Base-by-base conservation (phyloP, 2,797 vertebrate species). In the Chromis chromis region DNA sequence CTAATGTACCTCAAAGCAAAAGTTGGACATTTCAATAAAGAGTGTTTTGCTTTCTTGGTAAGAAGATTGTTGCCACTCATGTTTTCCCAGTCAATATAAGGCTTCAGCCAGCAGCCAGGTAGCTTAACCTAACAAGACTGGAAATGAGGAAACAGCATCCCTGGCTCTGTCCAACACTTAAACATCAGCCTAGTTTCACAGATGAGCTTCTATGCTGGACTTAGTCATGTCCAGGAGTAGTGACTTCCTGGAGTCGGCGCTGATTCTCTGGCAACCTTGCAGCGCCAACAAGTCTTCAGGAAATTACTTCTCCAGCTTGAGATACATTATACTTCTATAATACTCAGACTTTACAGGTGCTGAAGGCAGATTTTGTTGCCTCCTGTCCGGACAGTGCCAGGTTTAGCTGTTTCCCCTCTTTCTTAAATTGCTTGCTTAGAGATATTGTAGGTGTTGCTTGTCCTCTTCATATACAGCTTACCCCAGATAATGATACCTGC, bases 401-500 rank as follows among this genome's bases (percentile, higher is more conserved):
- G 44, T 31, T 25, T 28, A 31, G 60, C 60, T 46, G 19, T 62
- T 31, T 33, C 3, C 14, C 14, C 21, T 49, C 9, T 22, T 44
- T 42, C 60, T 31, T 22, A 13, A 2, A 28, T 7, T 24, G 33
- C 42, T 52, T 11, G 42, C 19, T 25, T 42, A 31, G 39, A 69
- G 33, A 21, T 52, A 53, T 60, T 17, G 21, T 52, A 50, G 60
- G 12, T 53, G n/a, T 36, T 65, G 61, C 48, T 68, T 62, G 48
- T 65, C 2, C 0, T 53, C 40, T 60, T 74, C 70, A 67, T 36
- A 12, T 36, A n/a, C 19, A 74, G 79, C 66, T 66, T 74, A 52
- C 52, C 17, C 19, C 50, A 58, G 55, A 24, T 31, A 67, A 12
- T 46, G 21, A 74, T 11, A 48, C 44, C 4, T 65, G 73, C 57